A percentile compares a stretch with the other conserved stretches of the same genome.
Evolutionary conservation across 1,140 invertebrate species (phyloP).

Genomic region (Hylaeus volcanicus): DNA sequence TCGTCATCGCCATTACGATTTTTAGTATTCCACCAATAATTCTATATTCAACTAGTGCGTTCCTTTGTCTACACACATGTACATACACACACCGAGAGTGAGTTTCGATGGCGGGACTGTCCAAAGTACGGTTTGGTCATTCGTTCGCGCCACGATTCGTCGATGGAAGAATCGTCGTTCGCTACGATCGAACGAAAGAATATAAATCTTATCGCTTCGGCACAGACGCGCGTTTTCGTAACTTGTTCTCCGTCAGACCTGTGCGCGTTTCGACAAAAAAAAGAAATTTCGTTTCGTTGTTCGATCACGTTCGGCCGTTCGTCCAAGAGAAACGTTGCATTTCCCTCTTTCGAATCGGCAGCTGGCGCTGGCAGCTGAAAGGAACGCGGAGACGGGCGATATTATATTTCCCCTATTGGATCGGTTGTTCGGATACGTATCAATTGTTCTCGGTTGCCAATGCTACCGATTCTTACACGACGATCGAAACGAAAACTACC

Average conservation of each 20-base stretch:
- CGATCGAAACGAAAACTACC: background rate
- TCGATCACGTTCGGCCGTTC: conserved; percentile 16
- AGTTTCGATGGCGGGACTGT: conserved; percentile 45
- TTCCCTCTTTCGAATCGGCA: background rate
- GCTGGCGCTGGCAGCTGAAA: too few relatives aligned
- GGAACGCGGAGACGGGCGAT: too few relatives aligned
- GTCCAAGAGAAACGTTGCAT: background rate
- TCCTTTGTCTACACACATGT: conserved; percentile 67
- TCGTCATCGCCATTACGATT: conserved; percentile 23
- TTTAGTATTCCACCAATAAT: conserved; percentile 61
- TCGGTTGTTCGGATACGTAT: background rate
- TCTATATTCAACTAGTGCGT: conserved; percentile 66
- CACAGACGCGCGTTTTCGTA: background rate
- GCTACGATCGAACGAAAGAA: conserved; percentile 22
- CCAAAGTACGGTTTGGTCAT: conserved; percentile 5
- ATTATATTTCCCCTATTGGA: background rate
- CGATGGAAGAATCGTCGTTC: background rate
- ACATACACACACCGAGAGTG: conserved; percentile 54
- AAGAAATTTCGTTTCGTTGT: conserved; percentile 3
- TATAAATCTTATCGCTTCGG: conserved; percentile 11
- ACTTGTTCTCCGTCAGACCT: background rate
- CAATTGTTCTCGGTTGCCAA: too few relatives aligned
- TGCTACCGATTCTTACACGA: background rate
- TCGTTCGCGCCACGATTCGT: background rate
- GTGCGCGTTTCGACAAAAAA: background rate